Percentiles rank a stretch among this genome's conserved stretches.
Conservation (phyloP, 2,113 vertebrate species). For the Microcebus ravelobensis region DNA sequence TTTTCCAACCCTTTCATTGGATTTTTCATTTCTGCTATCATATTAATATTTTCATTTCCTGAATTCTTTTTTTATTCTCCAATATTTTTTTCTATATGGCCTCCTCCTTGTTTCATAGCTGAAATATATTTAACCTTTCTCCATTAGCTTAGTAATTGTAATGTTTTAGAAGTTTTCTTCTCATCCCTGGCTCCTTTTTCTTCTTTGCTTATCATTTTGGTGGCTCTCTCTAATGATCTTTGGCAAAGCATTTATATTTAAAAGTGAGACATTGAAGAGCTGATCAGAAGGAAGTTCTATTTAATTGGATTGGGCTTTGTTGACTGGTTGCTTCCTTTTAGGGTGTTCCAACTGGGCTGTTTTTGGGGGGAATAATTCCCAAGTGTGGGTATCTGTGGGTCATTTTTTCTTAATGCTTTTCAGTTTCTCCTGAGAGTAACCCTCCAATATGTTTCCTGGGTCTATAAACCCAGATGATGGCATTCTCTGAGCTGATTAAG, state of each 20-base stretch:
- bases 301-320: neutral
- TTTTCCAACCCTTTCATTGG: neutral
- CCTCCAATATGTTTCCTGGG: neutral
- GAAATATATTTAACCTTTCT: neutral
- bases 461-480: neutral
- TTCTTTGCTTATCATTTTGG: neutral
- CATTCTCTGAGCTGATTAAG: neutral
- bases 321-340: neutral
- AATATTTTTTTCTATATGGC: neutral
- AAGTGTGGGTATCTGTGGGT: neutral
- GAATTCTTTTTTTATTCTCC: neutral
- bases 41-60: neutral
- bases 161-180: neutral
- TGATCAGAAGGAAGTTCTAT: neutral
- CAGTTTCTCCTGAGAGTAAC: neutral
- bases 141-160: neutral
- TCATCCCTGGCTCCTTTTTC: neutral
- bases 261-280: neutral
- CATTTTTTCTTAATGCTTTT: neutral
- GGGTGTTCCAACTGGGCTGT: neutral
- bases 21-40: neutral
- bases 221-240: neutral
- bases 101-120: neutral
- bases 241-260: neutral
- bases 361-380: neutral